phyloP scores from a whole-genome alignment of 2,113 vertebrate species.

The Odobenus rosmarus region DNA sequence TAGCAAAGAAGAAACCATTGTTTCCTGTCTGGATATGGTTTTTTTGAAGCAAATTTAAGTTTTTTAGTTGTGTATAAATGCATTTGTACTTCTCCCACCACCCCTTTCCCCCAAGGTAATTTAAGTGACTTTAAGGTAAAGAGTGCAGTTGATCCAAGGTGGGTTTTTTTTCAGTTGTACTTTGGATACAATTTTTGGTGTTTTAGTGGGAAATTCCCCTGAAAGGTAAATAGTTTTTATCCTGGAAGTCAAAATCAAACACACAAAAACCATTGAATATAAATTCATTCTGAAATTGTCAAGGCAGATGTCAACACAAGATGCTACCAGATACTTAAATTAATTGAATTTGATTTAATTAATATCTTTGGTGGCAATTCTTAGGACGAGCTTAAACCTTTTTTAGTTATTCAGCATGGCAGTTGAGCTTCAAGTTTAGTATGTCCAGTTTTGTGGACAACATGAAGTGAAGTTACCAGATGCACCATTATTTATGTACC shows the following conservation, averaged over 20 bases:
- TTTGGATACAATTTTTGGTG: neutral
- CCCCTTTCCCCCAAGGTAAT: neutral
- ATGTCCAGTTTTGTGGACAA: neutral
- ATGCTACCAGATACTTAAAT: neutral
- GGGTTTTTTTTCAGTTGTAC: neutral
- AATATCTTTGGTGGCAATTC: neutral
- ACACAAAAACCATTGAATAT: neutral
- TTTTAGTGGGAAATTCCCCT: neutral
- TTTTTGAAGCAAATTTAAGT: slow-evolving; percentile 32
- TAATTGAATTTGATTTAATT: slow-evolving; percentile 11
- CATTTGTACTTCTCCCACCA: neutral
- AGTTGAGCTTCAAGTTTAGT: neutral
- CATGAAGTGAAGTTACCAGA: too few species aligned
- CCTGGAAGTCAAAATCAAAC: neutral
- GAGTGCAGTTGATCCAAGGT: neutral
- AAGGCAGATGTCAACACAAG: neutral
- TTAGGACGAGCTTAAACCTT: neutral
- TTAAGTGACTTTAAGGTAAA: slow-evolving; percentile 39
- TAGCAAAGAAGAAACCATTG: neutral
- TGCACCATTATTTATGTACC: neutral
- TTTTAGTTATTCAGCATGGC: neutral
- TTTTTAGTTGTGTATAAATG: slow-evolving; percentile 7
- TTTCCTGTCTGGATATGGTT: neutral
- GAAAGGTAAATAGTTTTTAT: slow-evolving; percentile 30
- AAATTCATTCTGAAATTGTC: slow-evolving; percentile 20